Evolutionary conservation across 2,113 vertebrate genomes (phyloP), one percentile per base, ranked within the genome.

Genomic region (Grammomys surdaster): DNA sequence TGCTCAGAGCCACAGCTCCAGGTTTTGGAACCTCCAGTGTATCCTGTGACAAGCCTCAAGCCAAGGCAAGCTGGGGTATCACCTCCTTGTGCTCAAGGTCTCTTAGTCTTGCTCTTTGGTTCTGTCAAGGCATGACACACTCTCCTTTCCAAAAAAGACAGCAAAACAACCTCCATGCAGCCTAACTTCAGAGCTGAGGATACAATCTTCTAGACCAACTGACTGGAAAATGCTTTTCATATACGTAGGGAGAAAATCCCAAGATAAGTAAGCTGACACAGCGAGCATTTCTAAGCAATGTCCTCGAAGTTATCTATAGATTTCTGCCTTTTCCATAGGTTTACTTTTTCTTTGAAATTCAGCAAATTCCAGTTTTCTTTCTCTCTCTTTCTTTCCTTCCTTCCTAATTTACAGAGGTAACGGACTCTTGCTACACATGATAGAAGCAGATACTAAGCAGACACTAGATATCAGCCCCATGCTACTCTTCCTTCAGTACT

Each of bases 41-140:
- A 10, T 4, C 20, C 75, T 28, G 17, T 26, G 16, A 43, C 12
- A 60, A n/a, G 11, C 4, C 40, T 1, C 40, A 17, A 5, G n/a
- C 31, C 70, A 6, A 2, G 26, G 9, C 31, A 28, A 33, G 33
- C 0, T 1, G 17, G 31, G 5, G 0, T 0, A 3, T 19, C 67
- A 16, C 43, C 87, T 36, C 22, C 43, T 46, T 3, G 0, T 20
- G n/a, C 12, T 20, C 28, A 13, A 5, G 48, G 77, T n/a, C 86
- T 48, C 73, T 31, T 10, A 36, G 76, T 12, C 19, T 14, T 13
- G 16, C 40, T 67, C 70, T 54, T 19, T 31, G 76, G 88, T 4
- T 46, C 28, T 54, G n/a, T 20, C 48, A 26, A 81, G 31, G 48
- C 54, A 40, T 3, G 3, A 11, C 28, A n/a, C 6, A 22, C 4